A percentile compares a stretch with the other conserved stretches of the same genome.
Conservation (phyloP, 2,888 invertebrate genomes). For the Autographa gamma region DNA sequence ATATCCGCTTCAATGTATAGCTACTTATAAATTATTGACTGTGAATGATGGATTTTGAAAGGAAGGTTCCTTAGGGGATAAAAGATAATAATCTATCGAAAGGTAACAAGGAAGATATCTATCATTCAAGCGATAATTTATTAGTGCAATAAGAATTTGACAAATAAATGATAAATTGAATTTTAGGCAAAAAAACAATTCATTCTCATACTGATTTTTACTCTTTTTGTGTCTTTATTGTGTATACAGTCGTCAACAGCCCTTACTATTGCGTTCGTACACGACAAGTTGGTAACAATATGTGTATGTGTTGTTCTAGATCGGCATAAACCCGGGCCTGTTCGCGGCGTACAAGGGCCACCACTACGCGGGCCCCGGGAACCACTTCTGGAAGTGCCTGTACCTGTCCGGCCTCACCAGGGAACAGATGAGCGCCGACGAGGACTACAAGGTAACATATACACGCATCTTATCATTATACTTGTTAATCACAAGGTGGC, state of each 20-base stretch:
- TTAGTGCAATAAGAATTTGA: too few species aligned
- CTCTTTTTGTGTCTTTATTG: too few species aligned
- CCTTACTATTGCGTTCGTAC: too few species aligned
- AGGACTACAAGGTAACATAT: slow-evolving; percentile 93
- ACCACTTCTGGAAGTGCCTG: slow-evolving; percentile 99
- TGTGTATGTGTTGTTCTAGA: slow-evolving; percentile 89
- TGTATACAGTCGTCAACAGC: too few species aligned
- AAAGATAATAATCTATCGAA: neutral
- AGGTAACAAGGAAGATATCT: neutral
- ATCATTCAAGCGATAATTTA: too few species aligned
- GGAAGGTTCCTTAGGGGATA: neutral
- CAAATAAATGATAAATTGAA: too few species aligned
- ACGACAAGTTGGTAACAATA: neutral
- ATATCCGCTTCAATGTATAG: neutral
- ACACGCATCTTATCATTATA: too few species aligned
- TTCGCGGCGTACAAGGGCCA: slow-evolving; percentile 99
- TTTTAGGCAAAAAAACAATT: too few species aligned
- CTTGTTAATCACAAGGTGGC: too few species aligned
- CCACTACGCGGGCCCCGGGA: slow-evolving; percentile 99
- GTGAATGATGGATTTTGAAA: neutral
- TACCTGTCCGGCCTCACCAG: slow-evolving; percentile 97
- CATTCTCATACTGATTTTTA: too few species aligned
- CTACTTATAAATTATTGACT: neutral
- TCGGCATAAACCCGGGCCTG: slow-evolving; percentile 99
- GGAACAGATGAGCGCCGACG: slow-evolving; percentile 98